phyloP scores from a whole-genome alignment of 1,140 invertebrate genomes.

The Anthonomus grandis region DNA sequence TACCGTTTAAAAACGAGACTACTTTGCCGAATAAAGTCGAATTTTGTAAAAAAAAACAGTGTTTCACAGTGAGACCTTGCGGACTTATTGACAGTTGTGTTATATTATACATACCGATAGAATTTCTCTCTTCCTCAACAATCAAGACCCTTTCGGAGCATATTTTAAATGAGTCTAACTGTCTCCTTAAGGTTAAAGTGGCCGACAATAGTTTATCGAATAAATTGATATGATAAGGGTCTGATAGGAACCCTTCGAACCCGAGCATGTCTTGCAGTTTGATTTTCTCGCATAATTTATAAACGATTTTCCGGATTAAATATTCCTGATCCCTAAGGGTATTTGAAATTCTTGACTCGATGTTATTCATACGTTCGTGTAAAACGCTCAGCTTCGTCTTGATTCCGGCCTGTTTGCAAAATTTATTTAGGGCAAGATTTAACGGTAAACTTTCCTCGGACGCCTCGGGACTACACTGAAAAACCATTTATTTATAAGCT shows the following conservation, averaged over 20 bases:
- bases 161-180: conserved; percentile 32
- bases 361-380: conserved; percentile 33
- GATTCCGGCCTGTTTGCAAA: conserved; percentile 31
- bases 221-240: conserved; percentile 19
- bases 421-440: conserved; percentile 34
- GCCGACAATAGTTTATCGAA: conserved; percentile 29
- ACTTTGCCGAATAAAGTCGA: too few relatives aligned
- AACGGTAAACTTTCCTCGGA: conserved; percentile 33
- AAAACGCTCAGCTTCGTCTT: conserved; percentile 32
- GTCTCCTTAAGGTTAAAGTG: conserved; percentile 24
- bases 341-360: conserved; percentile 27
- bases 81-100: too few relatives aligned
- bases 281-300: conserved; percentile 21
- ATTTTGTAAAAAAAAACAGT: too few relatives aligned
- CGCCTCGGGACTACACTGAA: conserved; percentile 30
- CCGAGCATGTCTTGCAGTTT: too few relatives aligned
- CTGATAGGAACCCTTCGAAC: conserved; percentile 3
- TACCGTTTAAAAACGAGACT: too few relatives aligned
- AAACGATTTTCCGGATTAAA: conserved; percentile 31
- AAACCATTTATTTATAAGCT: too few relatives aligned
- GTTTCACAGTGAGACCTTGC: too few relatives aligned
- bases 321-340: conserved; percentile 28
- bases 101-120: conserved; percentile 29
- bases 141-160: conserved; percentile 33
- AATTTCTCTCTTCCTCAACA: conserved; percentile 38